Base-by-base conservation (phyloP, 1,140 invertebrate genomes). In the Drosophila neocordata region DNA sequence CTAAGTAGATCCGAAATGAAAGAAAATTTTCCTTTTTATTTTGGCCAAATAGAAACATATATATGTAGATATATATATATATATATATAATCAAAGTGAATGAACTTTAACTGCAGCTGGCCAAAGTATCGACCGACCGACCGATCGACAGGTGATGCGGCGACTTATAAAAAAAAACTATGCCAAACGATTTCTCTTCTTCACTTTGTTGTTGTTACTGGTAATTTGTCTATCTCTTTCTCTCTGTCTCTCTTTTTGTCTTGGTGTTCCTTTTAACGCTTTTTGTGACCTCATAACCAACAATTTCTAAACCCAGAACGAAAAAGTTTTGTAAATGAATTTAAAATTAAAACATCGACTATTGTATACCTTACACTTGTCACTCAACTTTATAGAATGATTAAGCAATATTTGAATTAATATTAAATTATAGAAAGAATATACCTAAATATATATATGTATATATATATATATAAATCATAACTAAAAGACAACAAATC, bases 271-370 rank as follows among this genome's bases (percentile, higher is more conserved):
- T 79, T 85, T 85, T 68, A 78, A 82, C 78, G 82, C 65, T 66
- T 62, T 62, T 67, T 78, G 60, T 68, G 79, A 76, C 67, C 65
- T 53, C 68, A 73, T 84, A 84, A 65, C 65, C 55, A 84, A 69
- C 59, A 84, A 69, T 78, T 81, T 70, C 73, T 76, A 65, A 76
- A 80, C 74, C 66, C 73, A 87, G 79, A 85, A 71, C 63, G 69
- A 37, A 68, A 44, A 71, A 31, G 48, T 13, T 44, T 44, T 20
- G 9, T 11, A 48, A 9, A 35, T 35, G 1, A 11, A 44, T 11
- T 20, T 11, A 8, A 8, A 9, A 20, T 3, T 11, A 31, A 1
- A 31, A 6, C 27, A 20, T 20, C 41, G 41, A 48, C 41, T 48
- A 18, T 3, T 8, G 8, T 8, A 48, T 20, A 48, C 41, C 41